These are phyloP conservation scores for Trematomus loennbergii DNA, from an alignment of 2,113 vertebrate species.

Conservation along the genomic window DNA sequence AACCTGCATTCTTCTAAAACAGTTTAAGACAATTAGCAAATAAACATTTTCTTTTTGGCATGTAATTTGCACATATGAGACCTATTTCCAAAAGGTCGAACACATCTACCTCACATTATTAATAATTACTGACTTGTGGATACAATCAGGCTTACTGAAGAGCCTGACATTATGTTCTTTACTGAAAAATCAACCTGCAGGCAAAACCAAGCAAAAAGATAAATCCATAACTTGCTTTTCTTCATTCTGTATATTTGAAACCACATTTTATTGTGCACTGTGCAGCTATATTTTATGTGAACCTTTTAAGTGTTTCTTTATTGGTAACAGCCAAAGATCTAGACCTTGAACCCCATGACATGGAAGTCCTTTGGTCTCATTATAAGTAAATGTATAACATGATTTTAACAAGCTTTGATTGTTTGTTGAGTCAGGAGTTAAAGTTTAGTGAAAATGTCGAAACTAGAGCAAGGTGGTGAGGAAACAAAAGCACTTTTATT, in stretches of 20 bases:
- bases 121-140: neutral
- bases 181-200: neutral
- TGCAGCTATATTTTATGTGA: conserved; percentile 59
- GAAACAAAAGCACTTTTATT: conserved; percentile 21
- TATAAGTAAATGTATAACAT: conserved; percentile 79
- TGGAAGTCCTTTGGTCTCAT: conserved; percentile 33
- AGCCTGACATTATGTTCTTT: neutral
- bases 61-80: neutral
- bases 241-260: neutral
- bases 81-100: neutral
- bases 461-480: neutral
- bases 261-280: neutral
- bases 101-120: neutral
- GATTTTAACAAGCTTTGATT: conserved; percentile 62
- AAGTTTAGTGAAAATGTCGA: conserved; percentile 53
- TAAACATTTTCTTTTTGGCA: neutral
- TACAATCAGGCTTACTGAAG: neutral
- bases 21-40: neutral
- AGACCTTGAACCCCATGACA: conserved; percentile 60
- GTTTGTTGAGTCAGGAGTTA: conserved; percentile 63
- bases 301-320: conserved; percentile 50
- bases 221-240: conserved; percentile 1
- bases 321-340: conserved; percentile 25
- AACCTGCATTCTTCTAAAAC: neutral
- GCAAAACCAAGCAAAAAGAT: neutral